These are phyloP conservation scores for Nansenia antarctica DNA, from an alignment of 2,113 vertebrate species.

Conservation along the genomic window DNA sequence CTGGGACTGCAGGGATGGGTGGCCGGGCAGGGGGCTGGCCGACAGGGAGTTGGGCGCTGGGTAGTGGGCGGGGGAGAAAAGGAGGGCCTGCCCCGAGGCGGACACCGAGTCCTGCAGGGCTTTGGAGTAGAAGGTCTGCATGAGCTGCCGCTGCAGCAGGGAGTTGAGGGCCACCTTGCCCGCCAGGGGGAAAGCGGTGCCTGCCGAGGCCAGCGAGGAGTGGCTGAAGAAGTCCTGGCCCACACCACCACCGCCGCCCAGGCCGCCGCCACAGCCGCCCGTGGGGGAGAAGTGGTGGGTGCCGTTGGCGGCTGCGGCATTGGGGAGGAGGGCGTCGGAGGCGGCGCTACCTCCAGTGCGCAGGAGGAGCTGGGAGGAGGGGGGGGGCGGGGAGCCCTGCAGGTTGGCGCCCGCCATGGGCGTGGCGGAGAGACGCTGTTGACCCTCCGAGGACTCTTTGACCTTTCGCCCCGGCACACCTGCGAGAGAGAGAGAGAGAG, in stretches of 20 bases:
- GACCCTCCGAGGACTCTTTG: constrained; percentile 88
- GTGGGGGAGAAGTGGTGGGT: constrained; percentile 90
- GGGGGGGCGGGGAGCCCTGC: constrained; percentile 75
- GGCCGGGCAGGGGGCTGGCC: constrained; percentile 83
- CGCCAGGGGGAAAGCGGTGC: constrained; percentile 84
- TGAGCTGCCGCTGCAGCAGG: constrained; percentile 90
- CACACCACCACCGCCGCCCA: too few species aligned
- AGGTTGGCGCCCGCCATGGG: constrained; percentile 54
- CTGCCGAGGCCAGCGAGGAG: constrained; percentile 83
- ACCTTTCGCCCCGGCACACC: constrained; percentile 88
- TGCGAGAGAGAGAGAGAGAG: constrained; percentile 82
- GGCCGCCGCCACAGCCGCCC: constrained; percentile 72
- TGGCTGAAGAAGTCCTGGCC: constrained; percentile 88
- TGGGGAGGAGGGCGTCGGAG: constrained; percentile 71
- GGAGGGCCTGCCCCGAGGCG: constrained; percentile 74
- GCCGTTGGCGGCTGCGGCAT: constrained; percentile 89
- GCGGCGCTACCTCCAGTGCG: constrained; percentile 67
- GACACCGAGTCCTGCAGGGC: constrained; percentile 85
- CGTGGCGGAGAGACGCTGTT: constrained; percentile 67
- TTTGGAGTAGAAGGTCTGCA: constrained; percentile 94
- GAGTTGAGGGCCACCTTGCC: constrained; percentile 92
- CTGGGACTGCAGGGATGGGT: constrained; percentile 52
- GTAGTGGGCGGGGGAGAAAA: constrained; percentile 88
- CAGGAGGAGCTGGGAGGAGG: constrained; percentile 85
- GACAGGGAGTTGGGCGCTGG: constrained; percentile 88